Percentiles rank a stretch among this genome's conserved stretches.
phyloP scores from a whole-genome alignment of 2,113 vertebrate species.

The Peromyscus polionotus region DNA sequence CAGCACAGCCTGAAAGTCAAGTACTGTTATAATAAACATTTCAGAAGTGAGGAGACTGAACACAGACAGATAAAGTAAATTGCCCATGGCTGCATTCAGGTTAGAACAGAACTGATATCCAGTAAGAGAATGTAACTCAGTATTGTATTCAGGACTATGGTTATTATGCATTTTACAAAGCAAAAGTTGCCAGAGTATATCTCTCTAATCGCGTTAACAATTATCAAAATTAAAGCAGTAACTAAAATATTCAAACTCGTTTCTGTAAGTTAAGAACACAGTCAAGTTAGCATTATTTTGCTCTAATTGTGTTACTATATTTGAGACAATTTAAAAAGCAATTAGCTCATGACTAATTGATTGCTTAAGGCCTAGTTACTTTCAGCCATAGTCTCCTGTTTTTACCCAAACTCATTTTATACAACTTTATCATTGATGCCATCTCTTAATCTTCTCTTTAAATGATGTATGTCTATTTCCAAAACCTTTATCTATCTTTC shows the following conservation, averaged over 20 bases:
- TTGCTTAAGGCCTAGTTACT: not conserved
- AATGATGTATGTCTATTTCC: not conserved
- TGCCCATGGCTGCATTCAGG: not conserved
- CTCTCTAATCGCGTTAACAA: not conserved
- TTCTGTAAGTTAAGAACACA: slow-evolving; percentile 24
- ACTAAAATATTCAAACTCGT: not conserved
- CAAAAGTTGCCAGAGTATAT: slow-evolving; percentile 11
- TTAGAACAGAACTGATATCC: not conserved
- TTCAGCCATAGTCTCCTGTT: not conserved
- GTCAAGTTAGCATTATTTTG: slow-evolving; percentile 16
- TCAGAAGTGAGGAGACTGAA: not conserved
- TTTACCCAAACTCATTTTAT: not conserved
- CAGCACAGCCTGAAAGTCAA: not conserved
- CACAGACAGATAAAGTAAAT: not conserved
- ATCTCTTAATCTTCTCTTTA: slow-evolving; percentile 15
- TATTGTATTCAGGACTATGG: not conserved
- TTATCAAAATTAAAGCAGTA: not conserved
- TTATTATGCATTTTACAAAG: not conserved
- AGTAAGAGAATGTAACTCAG: not conserved
- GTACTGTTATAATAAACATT: not conserved
- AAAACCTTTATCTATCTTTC: not conserved
- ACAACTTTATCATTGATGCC: not conserved
- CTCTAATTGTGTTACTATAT: not conserved
- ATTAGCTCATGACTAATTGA: not conserved
- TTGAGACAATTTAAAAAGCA: not conserved